Conservation (phyloP, 2,797 vertebrate species). For the Anas acuta region DNA sequence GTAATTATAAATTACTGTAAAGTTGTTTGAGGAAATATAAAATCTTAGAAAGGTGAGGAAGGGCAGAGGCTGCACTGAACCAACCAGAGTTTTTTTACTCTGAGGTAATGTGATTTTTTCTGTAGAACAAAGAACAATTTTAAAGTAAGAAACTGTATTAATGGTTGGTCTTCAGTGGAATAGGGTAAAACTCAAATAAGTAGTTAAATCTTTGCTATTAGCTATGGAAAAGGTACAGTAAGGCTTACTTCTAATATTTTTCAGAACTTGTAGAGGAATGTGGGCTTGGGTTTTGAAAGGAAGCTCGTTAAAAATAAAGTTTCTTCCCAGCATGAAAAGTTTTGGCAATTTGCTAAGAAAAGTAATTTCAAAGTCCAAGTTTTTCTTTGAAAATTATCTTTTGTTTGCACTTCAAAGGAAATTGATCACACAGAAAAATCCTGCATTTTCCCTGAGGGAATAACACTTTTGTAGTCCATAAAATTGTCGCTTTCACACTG, state of each 20-base stretch:
- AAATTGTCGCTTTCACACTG: conserved; percentile 44
- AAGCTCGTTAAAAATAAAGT: conserved; percentile 34
- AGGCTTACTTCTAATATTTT: neutral
- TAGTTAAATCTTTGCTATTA: neutral
- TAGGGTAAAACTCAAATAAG: neutral
- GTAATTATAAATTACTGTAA: neutral
- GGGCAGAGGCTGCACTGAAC: neutral
- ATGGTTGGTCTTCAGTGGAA: neutral
- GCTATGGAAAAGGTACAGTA: neutral
- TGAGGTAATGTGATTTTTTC: neutral
- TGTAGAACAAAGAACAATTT: neutral
- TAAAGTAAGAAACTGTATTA: neutral
- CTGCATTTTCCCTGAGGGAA: neutral
- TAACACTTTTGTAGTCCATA: conserved; percentile 33
- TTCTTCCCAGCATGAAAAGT: conserved; percentile 17
- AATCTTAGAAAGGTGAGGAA: neutral
- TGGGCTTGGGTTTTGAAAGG: neutral
- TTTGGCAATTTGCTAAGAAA: conserved; percentile 47
- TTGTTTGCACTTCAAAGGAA: conserved; percentile 49
- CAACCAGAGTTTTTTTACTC: neutral
- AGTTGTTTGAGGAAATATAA: neutral
- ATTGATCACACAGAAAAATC: neutral
- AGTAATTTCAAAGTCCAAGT: conserved; percentile 32
- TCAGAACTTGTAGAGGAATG: neutral
- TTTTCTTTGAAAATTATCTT: conserved; percentile 60